phyloP scores from a whole-genome alignment of 2,797 vertebrate species.

The Pteropus rufus region DNA sequence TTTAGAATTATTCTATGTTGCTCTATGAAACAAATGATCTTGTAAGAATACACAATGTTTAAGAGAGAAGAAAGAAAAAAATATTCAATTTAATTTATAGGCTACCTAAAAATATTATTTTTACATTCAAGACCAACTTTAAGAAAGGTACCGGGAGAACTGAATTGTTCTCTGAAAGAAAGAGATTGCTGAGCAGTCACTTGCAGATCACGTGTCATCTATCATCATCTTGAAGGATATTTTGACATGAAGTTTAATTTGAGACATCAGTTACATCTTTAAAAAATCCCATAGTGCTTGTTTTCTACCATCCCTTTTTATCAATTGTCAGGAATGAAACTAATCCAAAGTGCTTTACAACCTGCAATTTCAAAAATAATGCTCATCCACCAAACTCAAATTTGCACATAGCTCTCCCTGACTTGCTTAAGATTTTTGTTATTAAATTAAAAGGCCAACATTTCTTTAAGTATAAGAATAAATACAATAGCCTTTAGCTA shows the following conservation, averaged over 20 bases:
- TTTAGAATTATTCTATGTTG: background rate
- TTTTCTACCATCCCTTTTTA: background rate
- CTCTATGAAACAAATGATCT: background rate
- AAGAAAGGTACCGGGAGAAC: background rate
- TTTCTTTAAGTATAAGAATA: background rate
- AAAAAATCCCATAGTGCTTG: background rate
- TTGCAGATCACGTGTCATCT: background rate
- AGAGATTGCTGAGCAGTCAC: background rate
- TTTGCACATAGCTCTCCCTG: background rate
- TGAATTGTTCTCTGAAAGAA: background rate
- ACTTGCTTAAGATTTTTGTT: background rate
- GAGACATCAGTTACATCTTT: constrained; percentile 22
- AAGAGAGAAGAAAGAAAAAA: background rate
- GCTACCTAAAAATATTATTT: background rate
- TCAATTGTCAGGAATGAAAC: constrained; percentile 16
- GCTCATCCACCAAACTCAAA: background rate
- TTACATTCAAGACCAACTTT: background rate
- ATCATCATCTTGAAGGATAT: background rate
- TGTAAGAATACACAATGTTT: background rate
- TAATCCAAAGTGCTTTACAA: background rate
- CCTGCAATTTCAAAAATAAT: background rate
- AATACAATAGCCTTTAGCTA: background rate
- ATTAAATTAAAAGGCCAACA: background rate
- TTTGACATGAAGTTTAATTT: constrained; percentile 49
- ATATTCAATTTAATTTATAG: background rate